These are phyloP conservation scores for Prunella fulvescens DNA, from an alignment of 2,113 vertebrate species.

Conservation along the genomic window DNA sequence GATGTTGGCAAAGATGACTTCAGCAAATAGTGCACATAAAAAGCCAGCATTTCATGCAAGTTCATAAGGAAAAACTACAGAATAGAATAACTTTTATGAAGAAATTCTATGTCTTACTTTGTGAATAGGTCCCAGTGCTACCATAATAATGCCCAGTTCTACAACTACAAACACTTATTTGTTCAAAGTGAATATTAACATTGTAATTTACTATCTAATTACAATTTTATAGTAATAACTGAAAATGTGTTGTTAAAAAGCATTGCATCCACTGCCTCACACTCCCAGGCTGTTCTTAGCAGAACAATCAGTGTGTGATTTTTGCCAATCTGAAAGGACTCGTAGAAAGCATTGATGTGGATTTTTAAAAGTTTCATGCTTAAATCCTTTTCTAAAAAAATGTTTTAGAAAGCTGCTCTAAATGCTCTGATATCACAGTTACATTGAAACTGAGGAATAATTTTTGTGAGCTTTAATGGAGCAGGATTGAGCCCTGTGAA, in stretches of 20 bases:
- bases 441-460: neutral
- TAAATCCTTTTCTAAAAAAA: neutral
- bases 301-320: neutral
- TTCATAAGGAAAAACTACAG: conserved; percentile 31
- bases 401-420: neutral
- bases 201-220: conserved; percentile 83
- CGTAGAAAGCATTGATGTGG: neutral
- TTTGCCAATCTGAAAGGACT: conserved; percentile 14
- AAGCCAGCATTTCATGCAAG: neutral
- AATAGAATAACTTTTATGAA: conserved; percentile 59
- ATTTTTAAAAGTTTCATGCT: neutral
- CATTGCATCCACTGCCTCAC: neutral
- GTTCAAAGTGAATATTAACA: conserved; percentile 80
- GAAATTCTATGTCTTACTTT: conserved; percentile 55
- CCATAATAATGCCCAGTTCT: conserved; percentile 65
- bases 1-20: conserved; percentile 23
- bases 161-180: conserved; percentile 73
- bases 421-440: neutral
- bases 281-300: conserved; percentile 1
- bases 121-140: conserved; percentile 67
- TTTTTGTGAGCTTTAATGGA: neutral
- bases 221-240: conserved; percentile 76
- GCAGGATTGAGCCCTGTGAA: neutral
- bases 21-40: conserved; percentile 45
- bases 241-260: conserved; percentile 72